phyloP scores from a whole-genome alignment of 2,113 vertebrate species.

The Notothenia rossii region DNA sequence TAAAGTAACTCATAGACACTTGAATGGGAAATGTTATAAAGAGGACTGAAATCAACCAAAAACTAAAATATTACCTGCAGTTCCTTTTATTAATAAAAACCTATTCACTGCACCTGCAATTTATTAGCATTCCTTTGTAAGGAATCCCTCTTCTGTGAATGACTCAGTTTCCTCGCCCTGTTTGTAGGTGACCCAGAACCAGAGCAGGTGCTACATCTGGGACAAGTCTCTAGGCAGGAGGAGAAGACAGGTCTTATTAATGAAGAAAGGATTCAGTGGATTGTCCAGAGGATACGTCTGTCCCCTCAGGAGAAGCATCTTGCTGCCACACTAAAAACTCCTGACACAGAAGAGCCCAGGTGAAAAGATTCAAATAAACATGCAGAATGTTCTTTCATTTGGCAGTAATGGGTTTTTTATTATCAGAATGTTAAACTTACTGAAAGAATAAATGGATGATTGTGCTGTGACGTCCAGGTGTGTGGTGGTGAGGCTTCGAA shows the following conservation, averaged over 20 bases:
- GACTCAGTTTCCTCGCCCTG: neutral
- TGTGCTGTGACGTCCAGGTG: slow-evolving; percentile 59
- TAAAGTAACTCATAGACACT: neutral
- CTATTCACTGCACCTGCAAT: neutral
- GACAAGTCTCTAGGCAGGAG: slow-evolving; percentile 28
- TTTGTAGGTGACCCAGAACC: slow-evolving; percentile 61
- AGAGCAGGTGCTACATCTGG: slow-evolving; percentile 74
- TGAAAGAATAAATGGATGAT: neutral
- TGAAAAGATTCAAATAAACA: slow-evolving; percentile 47
- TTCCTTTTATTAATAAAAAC: neutral
- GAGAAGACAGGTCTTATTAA: slow-evolving; percentile 6
- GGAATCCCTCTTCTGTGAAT: slow-evolving; percentile 8
- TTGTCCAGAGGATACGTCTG: slow-evolving; percentile 90
- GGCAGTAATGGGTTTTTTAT: neutral
- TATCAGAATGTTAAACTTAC: no score
- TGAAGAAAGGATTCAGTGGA: slow-evolving; percentile 56
- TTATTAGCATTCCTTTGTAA: neutral
- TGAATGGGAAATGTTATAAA: neutral
- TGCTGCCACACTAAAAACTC: slow-evolving; percentile 86
- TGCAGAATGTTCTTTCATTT: neutral
- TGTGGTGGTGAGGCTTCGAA: slow-evolving; percentile 83
- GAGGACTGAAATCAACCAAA: neutral
- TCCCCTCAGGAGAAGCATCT: slow-evolving; percentile 89
- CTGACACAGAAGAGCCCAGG: slow-evolving; percentile 83
- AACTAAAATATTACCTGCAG: neutral